phyloP scores from a whole-genome alignment of 2,797 vertebrate species.

The Urocyon cinereoargenteus region DNA sequence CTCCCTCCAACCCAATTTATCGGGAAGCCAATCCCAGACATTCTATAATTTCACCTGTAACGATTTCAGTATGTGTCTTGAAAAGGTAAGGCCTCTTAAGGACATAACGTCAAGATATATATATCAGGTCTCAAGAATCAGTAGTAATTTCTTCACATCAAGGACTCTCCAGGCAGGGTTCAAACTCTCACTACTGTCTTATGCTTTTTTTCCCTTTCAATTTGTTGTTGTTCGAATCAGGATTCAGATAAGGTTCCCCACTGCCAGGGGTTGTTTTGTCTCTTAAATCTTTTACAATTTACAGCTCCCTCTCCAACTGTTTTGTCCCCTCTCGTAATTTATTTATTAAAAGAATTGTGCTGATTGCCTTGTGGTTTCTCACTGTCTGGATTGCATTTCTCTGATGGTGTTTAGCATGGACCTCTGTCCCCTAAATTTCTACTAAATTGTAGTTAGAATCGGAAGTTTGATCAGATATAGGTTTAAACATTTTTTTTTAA shows the following conservation, averaged over 20 bases:
- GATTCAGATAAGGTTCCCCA: neutral
- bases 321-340: neutral
- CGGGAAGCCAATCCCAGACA: neutral
- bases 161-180: neutral
- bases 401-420: neutral
- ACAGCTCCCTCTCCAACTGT: neutral
- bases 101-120: neutral
- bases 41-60: neutral
- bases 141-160: neutral
- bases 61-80: neutral
- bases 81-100: neutral
- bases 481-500: neutral
- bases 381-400: neutral
- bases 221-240: neutral
- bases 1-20: neutral
- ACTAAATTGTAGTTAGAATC: neutral
- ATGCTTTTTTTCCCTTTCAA: neutral
- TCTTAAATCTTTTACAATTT: neutral
- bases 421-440: neutral
- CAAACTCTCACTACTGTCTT: neutral
- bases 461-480: neutral
- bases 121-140: neutral
- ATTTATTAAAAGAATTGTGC: neutral
- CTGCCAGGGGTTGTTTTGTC: neutral
- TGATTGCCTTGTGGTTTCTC: neutral